Base-by-base conservation (phyloP, 2,113 vertebrate species). In the Caranx melampygus region DNA sequence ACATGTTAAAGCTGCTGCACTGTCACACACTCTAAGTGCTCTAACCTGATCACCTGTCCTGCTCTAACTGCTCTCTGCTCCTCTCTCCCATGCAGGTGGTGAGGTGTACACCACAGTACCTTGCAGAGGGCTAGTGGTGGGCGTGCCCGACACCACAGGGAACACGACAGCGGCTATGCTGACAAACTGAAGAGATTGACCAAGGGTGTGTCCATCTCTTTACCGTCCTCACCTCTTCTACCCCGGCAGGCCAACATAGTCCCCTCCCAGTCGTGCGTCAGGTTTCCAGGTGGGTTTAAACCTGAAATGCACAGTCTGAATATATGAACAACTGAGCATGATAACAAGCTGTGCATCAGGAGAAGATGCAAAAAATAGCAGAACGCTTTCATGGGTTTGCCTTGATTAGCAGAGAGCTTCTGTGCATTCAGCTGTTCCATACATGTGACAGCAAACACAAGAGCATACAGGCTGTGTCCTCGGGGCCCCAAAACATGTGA, bases 181-280 rank as follows among this genome's bases (percentile, higher is more conserved):
- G 92, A 82, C 83, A 96, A 77, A 13, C 92, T 87, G 72, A 90
- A 87, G 72, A 96, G 94, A 79, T 78, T 98, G 87, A 93, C 96
- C 64, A 98, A 96, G 91, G 97, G 97, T 1, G 94, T 96, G 58
- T 99, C 98, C 1, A 95, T 98, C 91, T 99, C 98, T 0, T 86
- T 99, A 70, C 98, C 98, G 0, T 97, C 98, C 15, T 99, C 98
- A 0, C 98, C 98, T 12, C 92, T 98, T 74, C 95, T 99, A 72
- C 97, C 97, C 35, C 96, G 96, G 49, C 96, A 97, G 90, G 91
- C 96, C 54, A 94, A 94, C 83, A 74, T 96, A 13, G 82, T 93
- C 68, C 96, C 95, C 47, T 94, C 96, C 18, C 96, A 95, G 58
- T 88, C 95, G 13, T 96, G 85, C 92, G 95, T 95, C 87, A 97